phyloP scores from a whole-genome alignment of 37 sponge, comb jelly and placozoan genomes.

The Cladorhizidae sp. region DNA sequence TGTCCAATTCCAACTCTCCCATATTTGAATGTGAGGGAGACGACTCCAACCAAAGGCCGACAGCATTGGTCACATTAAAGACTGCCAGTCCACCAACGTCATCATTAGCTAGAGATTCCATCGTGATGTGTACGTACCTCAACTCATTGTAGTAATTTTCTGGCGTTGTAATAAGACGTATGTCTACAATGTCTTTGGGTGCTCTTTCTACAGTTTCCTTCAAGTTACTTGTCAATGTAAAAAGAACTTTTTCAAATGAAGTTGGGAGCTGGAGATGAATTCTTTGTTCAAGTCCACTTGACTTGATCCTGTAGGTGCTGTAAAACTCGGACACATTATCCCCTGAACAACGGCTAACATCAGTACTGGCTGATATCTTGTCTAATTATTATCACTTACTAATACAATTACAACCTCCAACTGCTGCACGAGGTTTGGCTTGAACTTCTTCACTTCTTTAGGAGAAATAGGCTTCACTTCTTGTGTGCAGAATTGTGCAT shows the following conservation, averaged over 20 bases:
- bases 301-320: slow-evolving; percentile 6
- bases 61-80: slow-evolving; percentile 25
- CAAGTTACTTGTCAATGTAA: not conserved
- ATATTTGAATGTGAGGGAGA: not conserved
- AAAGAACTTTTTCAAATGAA: slow-evolving; percentile 17
- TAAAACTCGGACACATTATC: not conserved
- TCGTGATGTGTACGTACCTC: not conserved
- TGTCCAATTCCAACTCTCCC: slow-evolving; percentile 16
- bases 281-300: slow-evolving; percentile 11
- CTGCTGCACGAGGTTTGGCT: not conserved
- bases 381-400: not conserved
- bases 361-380: too few relatives aligned
- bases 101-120: not conserved
- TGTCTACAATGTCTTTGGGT: not conserved
- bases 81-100: slow-evolving; percentile 5
- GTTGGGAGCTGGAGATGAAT: slow-evolving; percentile 13
- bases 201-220: not conserved
- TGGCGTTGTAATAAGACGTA: not conserved
- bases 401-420: not conserved
- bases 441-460: not conserved
- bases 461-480: slow-evolving; percentile 14
- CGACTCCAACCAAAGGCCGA: not conserved
- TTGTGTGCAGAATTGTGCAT: slow-evolving; percentile 5
- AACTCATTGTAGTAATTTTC: not conserved
- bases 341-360: not conserved